These are phyloP conservation scores for Perca schrenkii DNA, from an alignment of 2,113 vertebrate genomes.

Conservation along the genomic window DNA sequence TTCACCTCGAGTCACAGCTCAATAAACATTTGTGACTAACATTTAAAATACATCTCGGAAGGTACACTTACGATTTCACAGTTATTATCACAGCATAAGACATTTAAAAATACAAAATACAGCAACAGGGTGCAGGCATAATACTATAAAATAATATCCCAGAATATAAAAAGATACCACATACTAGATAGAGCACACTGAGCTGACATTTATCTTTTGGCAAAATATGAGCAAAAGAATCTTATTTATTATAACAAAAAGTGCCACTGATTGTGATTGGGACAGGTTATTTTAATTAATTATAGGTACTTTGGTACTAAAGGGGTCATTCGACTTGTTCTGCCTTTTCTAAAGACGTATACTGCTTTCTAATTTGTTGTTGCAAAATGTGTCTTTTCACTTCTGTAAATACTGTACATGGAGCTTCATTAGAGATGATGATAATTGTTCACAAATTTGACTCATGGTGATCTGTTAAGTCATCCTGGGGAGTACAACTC, in stretches of 20 bases:
- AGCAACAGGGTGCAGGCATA: not conserved
- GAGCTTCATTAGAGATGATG: not conserved
- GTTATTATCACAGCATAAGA: slow-evolving; percentile 12
- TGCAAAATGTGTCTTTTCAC: not conserved
- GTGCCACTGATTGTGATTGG: not conserved
- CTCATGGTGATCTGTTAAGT: not conserved
- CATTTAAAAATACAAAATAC: slow-evolving; percentile 6
- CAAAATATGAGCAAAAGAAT: slow-evolving; percentile 12
- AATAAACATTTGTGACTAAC: slow-evolving; percentile 4
- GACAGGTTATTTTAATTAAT: not conserved
- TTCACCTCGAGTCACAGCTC: not conserved
- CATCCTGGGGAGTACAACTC: not conserved
- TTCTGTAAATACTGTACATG: not conserved
- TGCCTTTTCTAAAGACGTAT: not conserved
- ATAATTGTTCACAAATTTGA: not conserved
- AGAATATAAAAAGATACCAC: not conserved
- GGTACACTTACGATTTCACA: slow-evolving; percentile 5
- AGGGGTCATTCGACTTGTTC: not conserved
- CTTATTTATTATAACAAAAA: not conserved
- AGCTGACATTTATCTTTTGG: not conserved
- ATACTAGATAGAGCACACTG: not conserved
- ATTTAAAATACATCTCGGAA: slow-evolving; percentile 28
- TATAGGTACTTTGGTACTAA: not conserved
- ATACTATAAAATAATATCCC: not conserved
- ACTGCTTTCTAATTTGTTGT: not conserved